Percentiles rank a stretch among this genome's conserved stretches.
phyloP scores from a whole-genome alignment of 2,113 vertebrate genomes.

The Zosterops lateralis region DNA sequence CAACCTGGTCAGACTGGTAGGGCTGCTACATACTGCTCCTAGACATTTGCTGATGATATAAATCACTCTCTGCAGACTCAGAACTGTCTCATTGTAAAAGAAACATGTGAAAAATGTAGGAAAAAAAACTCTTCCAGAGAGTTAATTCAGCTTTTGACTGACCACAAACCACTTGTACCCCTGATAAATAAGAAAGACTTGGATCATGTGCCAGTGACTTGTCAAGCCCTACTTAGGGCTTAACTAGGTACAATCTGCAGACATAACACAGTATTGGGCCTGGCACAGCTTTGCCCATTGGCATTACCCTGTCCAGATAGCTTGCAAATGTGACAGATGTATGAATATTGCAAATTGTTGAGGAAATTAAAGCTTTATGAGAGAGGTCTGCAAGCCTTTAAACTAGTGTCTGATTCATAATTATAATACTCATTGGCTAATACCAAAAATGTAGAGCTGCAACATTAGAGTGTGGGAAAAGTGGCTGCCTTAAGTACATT shows the following conservation, averaged over 20 bases:
- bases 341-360: conserved; percentile 9
- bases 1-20: not conserved
- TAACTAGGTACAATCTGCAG: conserved; percentile 31
- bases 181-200: conserved; percentile 47
- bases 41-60: not conserved
- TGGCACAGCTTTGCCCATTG: conserved; percentile 4
- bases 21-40: not conserved
- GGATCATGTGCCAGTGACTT: conserved; percentile 26
- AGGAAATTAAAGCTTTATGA: conserved; percentile 46
- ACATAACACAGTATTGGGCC: conserved; percentile 22
- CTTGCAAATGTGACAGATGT: not conserved
- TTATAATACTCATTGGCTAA: conserved; percentile 6
- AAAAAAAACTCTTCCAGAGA: conserved; percentile 29
- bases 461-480: conserved; percentile 37
- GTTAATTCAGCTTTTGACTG: conserved; percentile 32
- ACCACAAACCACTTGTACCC: conserved; percentile 60
- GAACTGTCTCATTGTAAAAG: not conserved
- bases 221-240: conserved; percentile 43
- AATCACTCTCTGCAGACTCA: conserved; percentile 15
- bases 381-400: conserved; percentile 32
- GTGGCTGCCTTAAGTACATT: not conserved
- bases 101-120: conserved; percentile 38
- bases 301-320: not conserved
- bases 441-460: conserved; percentile 18
- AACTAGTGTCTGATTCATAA: conserved; percentile 40